Evolutionary conservation across 2,888 invertebrate genomes (phyloP).

Genomic region (Microplitis deprimator): DNA sequence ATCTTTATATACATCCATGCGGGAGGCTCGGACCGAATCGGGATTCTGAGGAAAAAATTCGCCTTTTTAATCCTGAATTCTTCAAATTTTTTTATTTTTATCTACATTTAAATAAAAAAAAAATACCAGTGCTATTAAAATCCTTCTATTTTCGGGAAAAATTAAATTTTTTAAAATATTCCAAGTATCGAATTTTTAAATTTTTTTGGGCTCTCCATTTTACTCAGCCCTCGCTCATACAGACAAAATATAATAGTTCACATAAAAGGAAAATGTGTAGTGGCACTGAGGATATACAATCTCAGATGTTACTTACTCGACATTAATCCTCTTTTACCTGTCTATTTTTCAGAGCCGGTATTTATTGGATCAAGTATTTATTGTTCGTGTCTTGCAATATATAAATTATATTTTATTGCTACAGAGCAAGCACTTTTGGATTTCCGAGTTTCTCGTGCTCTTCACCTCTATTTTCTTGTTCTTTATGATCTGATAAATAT

Average conservation of each 20-base stretch:
- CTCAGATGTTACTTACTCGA: constrained; percentile 18
- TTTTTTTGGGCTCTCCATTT: too few relatives aligned
- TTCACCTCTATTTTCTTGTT: neutral
- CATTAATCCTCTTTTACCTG: constrained; percentile 36
- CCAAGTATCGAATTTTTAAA: too few relatives aligned
- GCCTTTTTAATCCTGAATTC: too few relatives aligned
- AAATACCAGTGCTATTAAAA: too few relatives aligned
- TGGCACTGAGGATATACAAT: neutral
- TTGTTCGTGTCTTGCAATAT: constrained; percentile 2
- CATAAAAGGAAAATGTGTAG: constrained; percentile 7
- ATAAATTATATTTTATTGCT: constrained; percentile 2
- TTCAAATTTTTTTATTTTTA: too few relatives aligned
- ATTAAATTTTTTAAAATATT: too few relatives aligned
- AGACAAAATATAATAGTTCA: constrained; percentile 7
- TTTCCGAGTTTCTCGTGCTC: neutral
- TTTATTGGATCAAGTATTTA: constrained; percentile 25
- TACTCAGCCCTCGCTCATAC: neutral
- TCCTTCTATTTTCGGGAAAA: too few relatives aligned
- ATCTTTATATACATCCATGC: neutral
- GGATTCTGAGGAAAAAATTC: too few relatives aligned
- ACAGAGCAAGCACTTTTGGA: neutral
- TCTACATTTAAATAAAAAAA: too few relatives aligned
- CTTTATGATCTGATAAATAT: neutral
- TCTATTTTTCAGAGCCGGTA: constrained; percentile 26
- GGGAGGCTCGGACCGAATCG: too few relatives aligned